Conservation (phyloP, 2,797 vertebrate species). For the Synanceia verrucosa region DNA sequence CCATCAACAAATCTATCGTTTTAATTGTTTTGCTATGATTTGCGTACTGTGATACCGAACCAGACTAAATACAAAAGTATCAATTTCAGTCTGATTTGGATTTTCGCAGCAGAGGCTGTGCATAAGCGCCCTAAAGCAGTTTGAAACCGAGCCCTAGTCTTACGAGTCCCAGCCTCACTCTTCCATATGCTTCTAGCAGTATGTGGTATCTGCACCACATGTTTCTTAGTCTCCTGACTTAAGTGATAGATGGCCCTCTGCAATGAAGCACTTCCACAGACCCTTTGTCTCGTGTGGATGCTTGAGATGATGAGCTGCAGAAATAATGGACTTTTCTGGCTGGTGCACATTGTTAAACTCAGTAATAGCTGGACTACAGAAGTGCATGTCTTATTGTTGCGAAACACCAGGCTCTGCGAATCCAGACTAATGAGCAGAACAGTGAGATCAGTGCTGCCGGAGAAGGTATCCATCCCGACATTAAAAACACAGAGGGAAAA, state of each 20-base stretch:
- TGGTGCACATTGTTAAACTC: conserved; percentile 74
- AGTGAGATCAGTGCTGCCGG: conserved; percentile 67
- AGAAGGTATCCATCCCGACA: conserved; percentile 68
- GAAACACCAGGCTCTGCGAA: conserved; percentile 49
- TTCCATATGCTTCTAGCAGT: background rate
- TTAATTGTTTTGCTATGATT: background rate
- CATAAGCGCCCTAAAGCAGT: background rate
- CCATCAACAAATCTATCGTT: too few species aligned
- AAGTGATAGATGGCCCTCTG: conserved; percentile 67
- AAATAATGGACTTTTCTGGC: conserved; percentile 79
- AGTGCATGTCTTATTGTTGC: conserved; percentile 62
- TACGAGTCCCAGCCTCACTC: background rate
- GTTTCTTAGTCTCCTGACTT: conserved; percentile 50
- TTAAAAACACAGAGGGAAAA: conserved; percentile 69
- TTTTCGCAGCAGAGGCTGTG: background rate
- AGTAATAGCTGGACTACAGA: conserved; percentile 67
- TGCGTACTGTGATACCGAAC: background rate
- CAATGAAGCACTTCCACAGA: conserved; percentile 53
- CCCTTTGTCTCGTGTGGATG: conserved; percentile 71
- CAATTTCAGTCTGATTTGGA: background rate
- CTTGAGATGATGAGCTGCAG: conserved; percentile 76
- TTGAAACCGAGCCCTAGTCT: background rate
- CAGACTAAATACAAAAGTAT: background rate
- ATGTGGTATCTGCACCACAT: conserved; percentile 26
- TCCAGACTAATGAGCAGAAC: conserved; percentile 67